Percentiles rank a stretch among this genome's conserved stretches.
Evolutionary conservation across 2,113 vertebrate species (phyloP).

Genomic region (Ceyx margarethae): DNA sequence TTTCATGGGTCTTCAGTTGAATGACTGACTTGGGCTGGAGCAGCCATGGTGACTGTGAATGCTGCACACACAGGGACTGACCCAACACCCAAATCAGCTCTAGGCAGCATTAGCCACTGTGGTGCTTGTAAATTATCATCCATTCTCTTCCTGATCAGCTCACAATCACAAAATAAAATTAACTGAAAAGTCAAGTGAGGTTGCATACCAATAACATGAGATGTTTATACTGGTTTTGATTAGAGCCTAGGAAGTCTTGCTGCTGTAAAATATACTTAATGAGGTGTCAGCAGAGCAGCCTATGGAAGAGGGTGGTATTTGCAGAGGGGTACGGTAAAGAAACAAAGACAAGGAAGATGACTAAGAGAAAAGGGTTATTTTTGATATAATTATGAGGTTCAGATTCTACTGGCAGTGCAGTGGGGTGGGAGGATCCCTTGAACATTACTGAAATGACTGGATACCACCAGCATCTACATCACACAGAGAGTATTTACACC

Average conservation of each 20-base stretch:
- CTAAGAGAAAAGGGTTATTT: not conserved
- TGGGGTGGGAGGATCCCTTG: not conserved
- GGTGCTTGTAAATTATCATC: not conserved
- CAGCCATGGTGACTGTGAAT: not conserved
- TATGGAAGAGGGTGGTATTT: not conserved
- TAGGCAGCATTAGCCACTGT: not conserved
- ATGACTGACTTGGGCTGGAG: not conserved
- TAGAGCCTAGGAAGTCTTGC: not conserved
- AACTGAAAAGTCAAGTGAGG: not conserved
- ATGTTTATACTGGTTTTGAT: not conserved
- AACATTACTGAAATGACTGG: not conserved
- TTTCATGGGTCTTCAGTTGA: not conserved
- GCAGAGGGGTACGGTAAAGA: not conserved
- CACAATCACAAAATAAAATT: not conserved
- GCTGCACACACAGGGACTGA: rapidly evolving
- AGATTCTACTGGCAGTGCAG: not conserved
- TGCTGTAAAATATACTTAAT: not conserved
- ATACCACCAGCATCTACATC: not conserved
- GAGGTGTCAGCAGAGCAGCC: not conserved
- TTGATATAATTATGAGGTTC: not conserved
- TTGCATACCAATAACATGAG: not conserved
- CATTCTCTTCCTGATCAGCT: not conserved
- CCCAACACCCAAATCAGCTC: not conserved
- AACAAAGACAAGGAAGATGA: not conserved
- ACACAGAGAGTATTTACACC: not conserved